Percentiles rank a stretch among this genome's conserved stretches.
Evolutionary conservation across 2,797 vertebrate genomes (phyloP).

Genomic region (Neosilurus mollespiculum): DNA sequence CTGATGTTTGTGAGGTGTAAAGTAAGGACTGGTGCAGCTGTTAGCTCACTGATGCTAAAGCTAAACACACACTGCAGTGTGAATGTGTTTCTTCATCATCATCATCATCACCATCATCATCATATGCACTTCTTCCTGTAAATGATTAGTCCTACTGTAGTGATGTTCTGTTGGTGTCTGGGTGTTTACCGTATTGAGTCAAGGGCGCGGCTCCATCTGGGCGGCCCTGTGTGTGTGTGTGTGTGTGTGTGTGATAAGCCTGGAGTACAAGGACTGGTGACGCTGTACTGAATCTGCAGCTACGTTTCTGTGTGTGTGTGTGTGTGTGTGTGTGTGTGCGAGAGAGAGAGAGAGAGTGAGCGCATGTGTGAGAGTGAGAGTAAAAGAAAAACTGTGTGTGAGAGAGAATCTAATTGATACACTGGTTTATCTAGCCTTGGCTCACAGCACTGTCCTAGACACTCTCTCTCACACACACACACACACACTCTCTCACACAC

Average conservation of each 20-base stretch:
- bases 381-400: neutral
- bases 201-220: conserved; percentile 77
- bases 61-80: neutral
- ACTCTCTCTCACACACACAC: no score
- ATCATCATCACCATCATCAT: neutral
- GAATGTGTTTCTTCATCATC: neutral
- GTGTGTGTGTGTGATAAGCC: conserved; percentile 71
- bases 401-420: neutral
- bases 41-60: neutral
- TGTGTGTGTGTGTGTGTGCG: conserved; percentile 54
- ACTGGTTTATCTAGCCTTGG: conserved; percentile 50
- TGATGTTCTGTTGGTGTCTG: neutral
- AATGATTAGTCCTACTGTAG: neutral
- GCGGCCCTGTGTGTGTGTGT: conserved; percentile 58
- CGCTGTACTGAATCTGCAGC: conserved; percentile 56
- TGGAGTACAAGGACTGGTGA: conserved; percentile 78
- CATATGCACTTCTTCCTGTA: neutral
- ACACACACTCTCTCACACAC: no score
- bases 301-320: conserved; percentile 50
- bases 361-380: neutral
- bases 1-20: neutral
- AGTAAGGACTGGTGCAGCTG: neutral
- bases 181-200: conserved; percentile 61
- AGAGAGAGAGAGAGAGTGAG: neutral
- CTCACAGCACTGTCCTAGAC: neutral